These are phyloP conservation scores for Hydrocynus forskahlii DNA, from an alignment of 2,797 vertebrate species.

Conservation along the genomic window DNA sequence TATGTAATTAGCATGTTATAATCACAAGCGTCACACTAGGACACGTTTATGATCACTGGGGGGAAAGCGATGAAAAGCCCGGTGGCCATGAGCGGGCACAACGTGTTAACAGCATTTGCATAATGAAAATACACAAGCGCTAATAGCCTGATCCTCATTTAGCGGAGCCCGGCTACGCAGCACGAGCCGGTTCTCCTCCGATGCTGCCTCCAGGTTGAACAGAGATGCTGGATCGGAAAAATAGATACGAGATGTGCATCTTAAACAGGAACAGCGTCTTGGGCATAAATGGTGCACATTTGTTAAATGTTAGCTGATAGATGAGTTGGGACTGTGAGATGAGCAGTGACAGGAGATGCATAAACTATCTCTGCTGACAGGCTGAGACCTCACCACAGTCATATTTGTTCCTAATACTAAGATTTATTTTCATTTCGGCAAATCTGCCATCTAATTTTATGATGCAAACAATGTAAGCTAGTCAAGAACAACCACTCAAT, in stretches of 20 bases:
- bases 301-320: not conserved
- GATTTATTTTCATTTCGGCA: too few relatives aligned
- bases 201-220: constrained; percentile 94
- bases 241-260: constrained; percentile 40
- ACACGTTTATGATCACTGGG: constrained; percentile 99
- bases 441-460: too few relatives aligned
- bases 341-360: not conserved
- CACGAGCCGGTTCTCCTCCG: constrained; percentile 81
- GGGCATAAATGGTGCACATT: not conserved
- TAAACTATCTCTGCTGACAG: not conserved
- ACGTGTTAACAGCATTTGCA: constrained; percentile 99
- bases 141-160: constrained; percentile 99
- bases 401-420: too few relatives aligned
- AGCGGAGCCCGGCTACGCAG: constrained; percentile 72
- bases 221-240: constrained; percentile 72
- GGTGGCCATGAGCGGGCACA: constrained; percentile 97
- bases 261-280: constrained; percentile 34
- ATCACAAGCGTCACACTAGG: constrained; percentile 98
- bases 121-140: constrained; percentile 99
- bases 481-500: too few relatives aligned
- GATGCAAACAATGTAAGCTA: too few relatives aligned
- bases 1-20: constrained; percentile 99
- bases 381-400: too few relatives aligned
- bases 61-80: constrained; percentile 98
- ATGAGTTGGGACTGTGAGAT: not conserved